Evolutionary conservation across 2,888 invertebrate genomes (phyloP).

Genomic region (Synergus gifuensis): DNA sequence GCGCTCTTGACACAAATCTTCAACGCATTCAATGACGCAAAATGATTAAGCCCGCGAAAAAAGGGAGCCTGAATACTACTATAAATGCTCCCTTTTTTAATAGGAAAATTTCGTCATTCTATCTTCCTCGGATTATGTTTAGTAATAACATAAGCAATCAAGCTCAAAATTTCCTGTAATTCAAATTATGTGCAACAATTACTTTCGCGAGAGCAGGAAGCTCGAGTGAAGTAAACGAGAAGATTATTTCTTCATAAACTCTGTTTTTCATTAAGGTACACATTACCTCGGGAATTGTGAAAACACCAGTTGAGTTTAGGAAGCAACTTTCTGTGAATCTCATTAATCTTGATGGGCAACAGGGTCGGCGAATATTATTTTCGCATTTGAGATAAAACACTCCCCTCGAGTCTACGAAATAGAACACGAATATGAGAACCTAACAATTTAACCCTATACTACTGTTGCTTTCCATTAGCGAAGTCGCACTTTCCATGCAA

Average conservation of each 20-base stretch:
- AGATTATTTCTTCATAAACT: constrained; percentile 21
- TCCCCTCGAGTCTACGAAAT: background rate
- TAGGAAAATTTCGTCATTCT: background rate
- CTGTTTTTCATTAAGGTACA: background rate
- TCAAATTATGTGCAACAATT: background rate
- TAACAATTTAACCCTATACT: constrained; percentile 9
- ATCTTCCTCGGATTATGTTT: background rate
- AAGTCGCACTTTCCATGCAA: constrained; percentile 12
- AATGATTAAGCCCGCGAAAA: constrained; percentile 11
- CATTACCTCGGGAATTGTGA: background rate
- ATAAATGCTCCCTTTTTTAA: too few species aligned
- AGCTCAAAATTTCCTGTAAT: background rate
- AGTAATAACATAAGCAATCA: background rate
- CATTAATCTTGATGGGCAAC: background rate
- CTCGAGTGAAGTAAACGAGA: background rate
- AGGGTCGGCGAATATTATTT: background rate
- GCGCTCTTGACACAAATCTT: constrained; percentile 33
- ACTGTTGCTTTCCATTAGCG: constrained; percentile 19
- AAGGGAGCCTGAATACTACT: too few species aligned
- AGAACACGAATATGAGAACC: background rate
- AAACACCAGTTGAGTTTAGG: background rate
- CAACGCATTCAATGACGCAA: constrained; percentile 22
- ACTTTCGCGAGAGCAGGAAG: background rate
- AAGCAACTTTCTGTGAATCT: background rate
- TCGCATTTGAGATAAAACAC: background rate